Base-by-base conservation (phyloP, 2,888 invertebrate species). In the Penaeus monodon region DNA sequence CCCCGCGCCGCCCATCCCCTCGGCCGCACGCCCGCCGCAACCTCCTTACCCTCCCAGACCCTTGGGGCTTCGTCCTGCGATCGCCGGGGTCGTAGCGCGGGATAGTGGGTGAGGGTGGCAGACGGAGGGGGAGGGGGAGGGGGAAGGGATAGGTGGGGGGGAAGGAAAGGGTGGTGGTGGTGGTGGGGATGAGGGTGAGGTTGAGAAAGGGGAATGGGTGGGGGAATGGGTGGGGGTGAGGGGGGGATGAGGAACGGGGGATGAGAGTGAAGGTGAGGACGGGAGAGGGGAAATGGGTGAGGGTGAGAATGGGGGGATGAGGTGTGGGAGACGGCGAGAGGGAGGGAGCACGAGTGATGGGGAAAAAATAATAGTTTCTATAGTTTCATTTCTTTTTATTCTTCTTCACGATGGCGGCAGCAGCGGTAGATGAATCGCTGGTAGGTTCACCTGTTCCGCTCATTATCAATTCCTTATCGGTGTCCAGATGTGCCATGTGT, bases 341-440 rank as follows among this genome's bases (percentile, higher is more conserved):
- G 24, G 81, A 81, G 66, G 66, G 81, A 66, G 66, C 65, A 20
- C 57, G 81, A 81, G 57, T 27, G 81, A 57, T 29, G 57, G 65
- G 66, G 49, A 44, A 6, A 6, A 6, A 6, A 6, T 38, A 6
- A 38, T 38, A 38, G 80, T 44, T 44, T 0, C 10, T 10, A 44
- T 44, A 3, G 8, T 10, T 44, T 10, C 10, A 44, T 10, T 44
- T 10, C 10, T 4, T 38, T 6, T 57, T 2, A 57, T 57, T 20
- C 4, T 57, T 17, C 4, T 57, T 20, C 17, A 57, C 17, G 57
- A 57, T 44, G 44, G 44, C 44, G 10, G 10, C 44, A 10, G 10
- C 10, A 44, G 10, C 44, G 44, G 44, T 44, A 10, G 44, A 44
- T 10, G 10, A 44, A 44, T 20, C 20, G 57, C 57, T 57, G 17